Evolutionary conservation across 2,113 vertebrate species (phyloP).

Genomic region (Calyptommatus sinebrachiatus): DNA sequence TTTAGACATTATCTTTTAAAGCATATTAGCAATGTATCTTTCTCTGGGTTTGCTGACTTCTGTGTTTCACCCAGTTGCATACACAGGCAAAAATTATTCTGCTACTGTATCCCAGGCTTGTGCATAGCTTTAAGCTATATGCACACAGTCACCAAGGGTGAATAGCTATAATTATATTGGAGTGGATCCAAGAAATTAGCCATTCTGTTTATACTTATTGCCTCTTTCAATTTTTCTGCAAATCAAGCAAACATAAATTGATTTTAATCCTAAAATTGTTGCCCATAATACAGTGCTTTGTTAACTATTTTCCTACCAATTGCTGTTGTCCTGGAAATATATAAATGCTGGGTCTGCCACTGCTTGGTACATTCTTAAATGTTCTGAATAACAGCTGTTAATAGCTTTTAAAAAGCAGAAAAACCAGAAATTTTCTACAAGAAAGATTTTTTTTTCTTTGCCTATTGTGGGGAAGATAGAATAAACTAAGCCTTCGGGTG

Average conservation of each 20-base stretch:
- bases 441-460: constrained; percentile 1
- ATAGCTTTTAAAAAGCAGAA: constrained; percentile 40
- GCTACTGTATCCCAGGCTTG: constrained; percentile 75
- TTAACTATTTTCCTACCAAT: constrained; percentile 54
- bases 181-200: constrained; percentile 77
- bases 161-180: constrained; percentile 96
- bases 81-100: constrained; percentile 68
- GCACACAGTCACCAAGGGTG: constrained; percentile 87
- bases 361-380: constrained; percentile 34
- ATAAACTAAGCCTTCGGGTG: too few relatives aligned
- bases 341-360: constrained; percentile 42
- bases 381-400: constrained; percentile 12
- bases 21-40: constrained; percentile 55
- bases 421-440: not conserved
- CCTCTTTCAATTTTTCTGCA: constrained; percentile 90
- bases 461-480: too few relatives aligned
- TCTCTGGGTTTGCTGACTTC: constrained; percentile 61
- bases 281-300: constrained; percentile 57
- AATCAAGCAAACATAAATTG: constrained; percentile 82
- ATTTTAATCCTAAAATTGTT: constrained; percentile 69
- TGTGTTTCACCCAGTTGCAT: constrained; percentile 70
- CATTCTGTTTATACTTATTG: constrained; percentile 87
- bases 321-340: constrained; percentile 41
- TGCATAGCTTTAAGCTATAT: constrained; percentile 87
- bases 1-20: constrained; percentile 65